Evolutionary conservation across 2,113 vertebrate species (phyloP).

Genomic region (Odocoileus hemionus): DNA sequence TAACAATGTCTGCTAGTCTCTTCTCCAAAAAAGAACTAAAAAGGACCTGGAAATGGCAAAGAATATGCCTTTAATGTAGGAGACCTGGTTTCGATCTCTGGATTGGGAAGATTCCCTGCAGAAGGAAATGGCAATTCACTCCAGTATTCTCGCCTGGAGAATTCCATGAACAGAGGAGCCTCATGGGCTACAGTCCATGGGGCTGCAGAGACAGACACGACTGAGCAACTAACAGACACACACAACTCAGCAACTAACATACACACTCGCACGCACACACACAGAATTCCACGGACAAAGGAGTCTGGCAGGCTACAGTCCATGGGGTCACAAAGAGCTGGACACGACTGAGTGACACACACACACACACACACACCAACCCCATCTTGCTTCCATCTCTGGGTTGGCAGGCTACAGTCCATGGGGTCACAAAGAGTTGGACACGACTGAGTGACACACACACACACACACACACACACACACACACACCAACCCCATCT

Average conservation of each 20-base stretch:
- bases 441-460: too few relatives aligned
- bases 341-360: neutral
- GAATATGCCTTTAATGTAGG: neutral
- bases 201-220: neutral
- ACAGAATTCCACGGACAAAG: neutral
- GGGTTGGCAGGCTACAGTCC: neutral
- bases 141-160: neutral
- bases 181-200: neutral
- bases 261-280: neutral
- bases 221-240: neutral
- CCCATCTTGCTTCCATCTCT: neutral
- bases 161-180: neutral
- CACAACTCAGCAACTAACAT: neutral
- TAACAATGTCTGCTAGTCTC: neutral
- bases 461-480: too few relatives aligned
- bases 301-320: neutral
- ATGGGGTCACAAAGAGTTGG: too few relatives aligned
- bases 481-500: too few relatives aligned
- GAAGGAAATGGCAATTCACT: neutral
- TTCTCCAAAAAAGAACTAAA: neutral
- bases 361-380: neutral
- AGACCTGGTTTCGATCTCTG: neutral
- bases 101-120: neutral
- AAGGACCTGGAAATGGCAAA: neutral
- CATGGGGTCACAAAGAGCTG: neutral